phyloP scores from a whole-genome alignment of 2,797 vertebrate species.

The Odontamblyopus lacepedii region DNA sequence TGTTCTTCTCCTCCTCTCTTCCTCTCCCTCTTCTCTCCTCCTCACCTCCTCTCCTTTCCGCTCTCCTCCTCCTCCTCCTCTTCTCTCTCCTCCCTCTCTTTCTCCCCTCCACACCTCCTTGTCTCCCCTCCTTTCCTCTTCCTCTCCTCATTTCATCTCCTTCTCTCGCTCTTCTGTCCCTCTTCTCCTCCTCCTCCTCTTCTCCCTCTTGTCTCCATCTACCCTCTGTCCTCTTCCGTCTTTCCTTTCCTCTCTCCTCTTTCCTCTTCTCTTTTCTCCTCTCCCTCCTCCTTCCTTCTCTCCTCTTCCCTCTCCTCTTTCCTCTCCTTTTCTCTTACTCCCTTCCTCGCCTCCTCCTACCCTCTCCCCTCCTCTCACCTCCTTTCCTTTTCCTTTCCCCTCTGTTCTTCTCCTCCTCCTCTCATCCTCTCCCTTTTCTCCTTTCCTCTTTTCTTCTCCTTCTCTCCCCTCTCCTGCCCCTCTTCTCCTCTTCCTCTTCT shows the following conservation, averaged over 20 bases:
- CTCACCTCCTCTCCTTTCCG: not conserved
- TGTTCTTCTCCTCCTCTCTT: too few relatives aligned
- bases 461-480: not conserved
- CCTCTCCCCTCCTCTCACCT: not conserved
- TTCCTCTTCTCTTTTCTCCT: too few relatives aligned
- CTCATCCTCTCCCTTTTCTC: too few relatives aligned
- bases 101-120: too few relatives aligned
- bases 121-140: not conserved
- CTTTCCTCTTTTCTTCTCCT: not conserved
- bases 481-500: not conserved
- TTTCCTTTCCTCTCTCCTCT: not conserved
- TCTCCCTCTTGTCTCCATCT: not conserved
- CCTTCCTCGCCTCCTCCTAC: not conserved
- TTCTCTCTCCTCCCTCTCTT: not conserved
- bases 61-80: not conserved
- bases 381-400: too few relatives aligned
- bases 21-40: not conserved
- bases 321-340: too few relatives aligned
- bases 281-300: not conserved
- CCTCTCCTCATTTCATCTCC: too few relatives aligned
- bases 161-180: too few relatives aligned
- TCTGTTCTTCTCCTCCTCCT: not conserved
- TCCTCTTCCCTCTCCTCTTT: too few relatives aligned
- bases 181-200: not conserved
- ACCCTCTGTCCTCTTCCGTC: too few relatives aligned